Percentiles rank a stretch among this genome's conserved stretches.
phyloP scores from a whole-genome alignment of 2,113 vertebrate species.

The Danio rerio region GRCz12tu NC_133178.1:44094501-44095000 shows the following conservation, averaged over 20 bases:
- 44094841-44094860: neutral
- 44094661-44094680: neutral
- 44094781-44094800: neutral
- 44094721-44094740: neutral
- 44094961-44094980: constrained; percentile 55
- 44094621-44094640: constrained; percentile 15
- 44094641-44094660: constrained; percentile 22
- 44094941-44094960: constrained; percentile 31
- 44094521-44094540: constrained; percentile 69
- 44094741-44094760: neutral
- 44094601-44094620: constrained; percentile 17
- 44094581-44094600: constrained; percentile 26
- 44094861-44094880: neutral
- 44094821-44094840: neutral
- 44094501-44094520: constrained; percentile 62
- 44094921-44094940: constrained; percentile 16
- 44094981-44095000: constrained; percentile 71
- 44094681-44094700: neutral
- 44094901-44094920: neutral
- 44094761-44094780: constrained; percentile 21
- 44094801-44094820: neutral
- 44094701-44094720: neutral
- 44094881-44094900: constrained; percentile 7
- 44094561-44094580: constrained; percentile 40
- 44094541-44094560: constrained; percentile 59